phyloP scores from a whole-genome alignment of 1,140 invertebrate genomes.

The Pseudobourletiella spinata region DNA sequence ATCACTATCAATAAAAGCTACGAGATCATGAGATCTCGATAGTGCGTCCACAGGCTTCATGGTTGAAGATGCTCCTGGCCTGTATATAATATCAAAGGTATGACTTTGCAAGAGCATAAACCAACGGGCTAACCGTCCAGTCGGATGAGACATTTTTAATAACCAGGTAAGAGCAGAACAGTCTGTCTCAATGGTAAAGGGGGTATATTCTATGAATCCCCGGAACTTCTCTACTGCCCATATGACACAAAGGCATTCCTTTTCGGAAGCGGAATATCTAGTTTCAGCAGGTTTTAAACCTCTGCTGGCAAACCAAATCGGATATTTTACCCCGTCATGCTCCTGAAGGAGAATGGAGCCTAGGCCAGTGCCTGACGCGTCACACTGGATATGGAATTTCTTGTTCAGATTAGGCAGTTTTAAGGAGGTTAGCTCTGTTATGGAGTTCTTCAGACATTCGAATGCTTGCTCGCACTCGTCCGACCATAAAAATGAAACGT shows the following conservation, averaged over 20 bases:
- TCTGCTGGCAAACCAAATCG: constrained; percentile 36
- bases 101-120: constrained; percentile 22
- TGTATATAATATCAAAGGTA: constrained; percentile 32
- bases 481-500: constrained; percentile 35
- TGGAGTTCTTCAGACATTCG: constrained; percentile 34
- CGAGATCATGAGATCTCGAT: no score
- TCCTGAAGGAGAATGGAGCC: constrained; percentile 37
- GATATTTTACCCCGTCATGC: constrained; percentile 35
- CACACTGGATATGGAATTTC: constrained; percentile 36
- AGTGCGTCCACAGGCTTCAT: not conserved
- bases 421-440: constrained; percentile 32
- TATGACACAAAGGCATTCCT: constrained; percentile 46
- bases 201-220: constrained; percentile 37
- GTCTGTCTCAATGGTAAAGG: constrained; percentile 47
- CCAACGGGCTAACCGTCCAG: constrained; percentile 27
- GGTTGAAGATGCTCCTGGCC: constrained; percentile 8
- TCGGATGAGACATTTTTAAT: constrained; percentile 20
- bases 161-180: constrained; percentile 45
- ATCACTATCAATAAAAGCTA: no score
- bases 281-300: constrained; percentile 40
- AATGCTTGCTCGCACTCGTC: constrained; percentile 33
- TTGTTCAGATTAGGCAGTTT: constrained; percentile 33
- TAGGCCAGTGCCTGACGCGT: constrained; percentile 37
- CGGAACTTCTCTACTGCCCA: constrained; percentile 43
- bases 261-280: constrained; percentile 43